phyloP scores from a whole-genome alignment of 2,797 vertebrate species.

The Ceryle rudis region DNA sequence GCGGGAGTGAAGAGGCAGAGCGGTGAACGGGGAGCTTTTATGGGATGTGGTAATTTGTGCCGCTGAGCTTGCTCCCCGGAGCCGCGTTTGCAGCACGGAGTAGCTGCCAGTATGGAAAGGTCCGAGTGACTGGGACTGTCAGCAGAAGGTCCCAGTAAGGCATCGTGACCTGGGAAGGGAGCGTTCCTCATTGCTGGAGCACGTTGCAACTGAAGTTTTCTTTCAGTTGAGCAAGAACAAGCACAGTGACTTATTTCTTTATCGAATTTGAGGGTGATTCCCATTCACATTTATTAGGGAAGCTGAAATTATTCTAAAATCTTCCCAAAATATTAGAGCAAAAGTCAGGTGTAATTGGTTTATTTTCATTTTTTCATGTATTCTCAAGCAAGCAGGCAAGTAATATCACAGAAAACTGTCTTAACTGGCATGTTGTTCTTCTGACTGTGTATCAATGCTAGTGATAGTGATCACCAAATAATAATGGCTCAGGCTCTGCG shows the following conservation, averaged over 20 bases:
- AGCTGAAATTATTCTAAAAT: neutral
- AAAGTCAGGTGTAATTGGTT: neutral
- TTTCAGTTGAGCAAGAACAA: neutral
- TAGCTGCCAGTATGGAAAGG: neutral
- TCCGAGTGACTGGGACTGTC: neutral
- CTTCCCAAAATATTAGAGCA: neutral
- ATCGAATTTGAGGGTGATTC: neutral
- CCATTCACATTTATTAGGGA: neutral
- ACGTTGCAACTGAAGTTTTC: neutral
- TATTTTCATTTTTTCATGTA: neutral
- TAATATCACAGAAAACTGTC: neutral
- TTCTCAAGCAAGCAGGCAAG: neutral
- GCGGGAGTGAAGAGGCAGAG: rapidly evolving
- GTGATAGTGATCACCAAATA: constrained; percentile 62
- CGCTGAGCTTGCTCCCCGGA: neutral
- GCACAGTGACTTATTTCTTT: neutral
- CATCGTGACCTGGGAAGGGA: neutral
- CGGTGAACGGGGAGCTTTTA: rapidly evolving
- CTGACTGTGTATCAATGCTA: constrained; percentile 15
- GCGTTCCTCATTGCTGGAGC: neutral
- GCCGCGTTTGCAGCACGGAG: neutral
- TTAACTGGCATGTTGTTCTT: constrained; percentile 26
- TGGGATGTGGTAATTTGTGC: neutral
- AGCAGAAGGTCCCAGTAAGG: neutral
- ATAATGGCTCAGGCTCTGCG: constrained; percentile 17